Conservation (phyloP, 2,113 vertebrate species). For the Melospiza melodia region DNA sequence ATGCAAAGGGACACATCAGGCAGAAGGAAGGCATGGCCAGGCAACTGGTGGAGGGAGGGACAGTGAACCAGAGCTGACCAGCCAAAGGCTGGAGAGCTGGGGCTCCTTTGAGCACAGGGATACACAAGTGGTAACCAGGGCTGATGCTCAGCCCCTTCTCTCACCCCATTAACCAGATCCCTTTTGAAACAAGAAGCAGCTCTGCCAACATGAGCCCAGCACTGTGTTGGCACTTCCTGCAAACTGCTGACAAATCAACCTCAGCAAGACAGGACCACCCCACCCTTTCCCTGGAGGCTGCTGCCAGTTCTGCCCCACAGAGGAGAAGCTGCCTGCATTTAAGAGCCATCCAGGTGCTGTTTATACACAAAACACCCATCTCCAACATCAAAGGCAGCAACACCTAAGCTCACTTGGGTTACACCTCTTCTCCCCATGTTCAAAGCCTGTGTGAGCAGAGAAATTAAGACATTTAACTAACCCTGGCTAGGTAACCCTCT, state of each 20-base stretch:
- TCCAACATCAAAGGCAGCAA: background rate
- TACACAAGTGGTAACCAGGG: background rate
- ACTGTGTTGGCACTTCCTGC: background rate
- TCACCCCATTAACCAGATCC: background rate
- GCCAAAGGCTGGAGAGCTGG: background rate
- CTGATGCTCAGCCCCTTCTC: background rate
- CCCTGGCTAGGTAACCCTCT: background rate
- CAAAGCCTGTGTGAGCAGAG: background rate
- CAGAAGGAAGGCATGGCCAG: background rate
- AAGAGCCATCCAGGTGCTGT: slow-evolving; percentile 33
- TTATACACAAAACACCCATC: background rate
- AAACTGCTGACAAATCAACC: background rate
- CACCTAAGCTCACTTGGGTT: background rate
- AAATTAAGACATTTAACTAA: background rate
- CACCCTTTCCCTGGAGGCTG: slow-evolving; percentile 30
- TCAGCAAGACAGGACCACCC: background rate
- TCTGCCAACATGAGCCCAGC: background rate
- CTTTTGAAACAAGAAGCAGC: background rate
- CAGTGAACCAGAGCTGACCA: background rate
- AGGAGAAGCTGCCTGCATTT: background rate
- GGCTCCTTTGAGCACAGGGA: background rate
- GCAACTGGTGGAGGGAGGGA: background rate
- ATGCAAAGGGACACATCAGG: slow-evolving; percentile 10
- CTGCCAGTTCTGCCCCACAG: background rate
- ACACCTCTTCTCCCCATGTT: background rate